phyloP scores from a whole-genome alignment of 2,888 invertebrate species.

The Leistus spinibarbis region DNA sequence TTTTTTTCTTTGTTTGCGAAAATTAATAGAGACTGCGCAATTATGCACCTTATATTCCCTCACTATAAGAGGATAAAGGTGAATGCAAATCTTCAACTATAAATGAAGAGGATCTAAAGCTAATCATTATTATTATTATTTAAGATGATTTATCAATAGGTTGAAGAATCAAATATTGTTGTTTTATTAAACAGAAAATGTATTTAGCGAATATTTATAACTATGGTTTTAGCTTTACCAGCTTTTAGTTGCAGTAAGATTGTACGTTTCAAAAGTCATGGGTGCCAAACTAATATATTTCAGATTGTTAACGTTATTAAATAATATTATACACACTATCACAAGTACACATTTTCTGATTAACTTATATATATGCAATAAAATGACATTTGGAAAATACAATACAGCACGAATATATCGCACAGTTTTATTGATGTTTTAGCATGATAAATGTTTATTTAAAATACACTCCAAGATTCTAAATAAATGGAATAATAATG shows the following conservation, averaged over 20 bases:
- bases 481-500: constrained; percentile 19
- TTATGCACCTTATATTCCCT: constrained; percentile 23
- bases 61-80: constrained; percentile 34
- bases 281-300: not conserved
- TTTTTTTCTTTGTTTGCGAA: constrained; percentile 18
- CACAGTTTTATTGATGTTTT: constrained; percentile 10
- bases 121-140: constrained; percentile 4
- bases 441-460: not conserved
- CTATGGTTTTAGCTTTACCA: constrained; percentile 10
- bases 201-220: not conserved
- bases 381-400: constrained; percentile 20
- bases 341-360: not conserved
- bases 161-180: not conserved
- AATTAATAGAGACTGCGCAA: constrained; percentile 34
- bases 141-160: not conserved
- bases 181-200: not conserved
- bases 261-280: not conserved
- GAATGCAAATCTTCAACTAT: constrained; percentile 28
- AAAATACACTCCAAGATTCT: constrained; percentile 14
- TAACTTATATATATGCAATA: too few species aligned
- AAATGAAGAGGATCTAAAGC: constrained; percentile 27
- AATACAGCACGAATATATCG: constrained; percentile 22
- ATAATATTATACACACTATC: not conserved
- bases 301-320: not conserved
- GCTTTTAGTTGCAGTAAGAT: constrained; percentile 5